These are phyloP conservation scores for Drusus annulatus DNA, from an alignment of 1,140 invertebrate genomes.

Conservation along the genomic window DNA sequence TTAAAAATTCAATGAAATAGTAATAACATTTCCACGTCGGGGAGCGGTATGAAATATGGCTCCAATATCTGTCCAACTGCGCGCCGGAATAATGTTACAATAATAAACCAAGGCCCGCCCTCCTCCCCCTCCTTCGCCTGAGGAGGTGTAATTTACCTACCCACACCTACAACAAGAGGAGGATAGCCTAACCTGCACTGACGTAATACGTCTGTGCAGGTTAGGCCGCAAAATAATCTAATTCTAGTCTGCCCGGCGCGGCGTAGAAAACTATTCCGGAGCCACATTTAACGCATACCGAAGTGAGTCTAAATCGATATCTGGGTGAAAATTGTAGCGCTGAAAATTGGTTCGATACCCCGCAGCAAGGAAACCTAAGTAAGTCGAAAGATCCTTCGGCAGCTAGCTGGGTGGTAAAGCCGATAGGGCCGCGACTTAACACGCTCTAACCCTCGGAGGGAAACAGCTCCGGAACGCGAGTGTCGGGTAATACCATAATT, in stretches of 20 bases:
- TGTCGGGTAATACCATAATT: conserved; percentile 3
- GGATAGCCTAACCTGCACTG: too few species aligned
- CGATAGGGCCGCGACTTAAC: conserved; percentile 24
- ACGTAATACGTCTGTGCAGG: too few species aligned
- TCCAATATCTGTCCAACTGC: conserved; percentile 16
- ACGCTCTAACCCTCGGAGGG: neutral
- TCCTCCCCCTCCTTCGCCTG: neutral
- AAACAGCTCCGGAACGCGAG: neutral
- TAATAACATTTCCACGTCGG: neutral
- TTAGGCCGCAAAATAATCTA: too few species aligned
- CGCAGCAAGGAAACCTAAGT: conserved; percentile 17
- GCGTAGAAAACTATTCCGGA: too few species aligned
- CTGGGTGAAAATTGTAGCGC: neutral
- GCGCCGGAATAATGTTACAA: conserved; percentile 3
- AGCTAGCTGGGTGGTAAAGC: conserved; percentile 12
- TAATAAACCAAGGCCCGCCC: conserved; percentile 7
- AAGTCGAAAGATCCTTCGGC: conserved; percentile 4
- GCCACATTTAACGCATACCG: too few species aligned
- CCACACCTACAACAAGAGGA: neutral
- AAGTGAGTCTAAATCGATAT: neutral
- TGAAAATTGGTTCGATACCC: conserved; percentile 7
- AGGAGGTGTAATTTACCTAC: neutral
- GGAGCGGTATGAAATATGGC: conserved; percentile 9
- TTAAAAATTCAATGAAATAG: conserved; percentile 26
- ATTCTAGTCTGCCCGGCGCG: too few species aligned